These are phyloP conservation scores for Brachionus angularis DNA, from an alignment of 1,140 invertebrate genomes.

Conservation along the genomic window DNA sequence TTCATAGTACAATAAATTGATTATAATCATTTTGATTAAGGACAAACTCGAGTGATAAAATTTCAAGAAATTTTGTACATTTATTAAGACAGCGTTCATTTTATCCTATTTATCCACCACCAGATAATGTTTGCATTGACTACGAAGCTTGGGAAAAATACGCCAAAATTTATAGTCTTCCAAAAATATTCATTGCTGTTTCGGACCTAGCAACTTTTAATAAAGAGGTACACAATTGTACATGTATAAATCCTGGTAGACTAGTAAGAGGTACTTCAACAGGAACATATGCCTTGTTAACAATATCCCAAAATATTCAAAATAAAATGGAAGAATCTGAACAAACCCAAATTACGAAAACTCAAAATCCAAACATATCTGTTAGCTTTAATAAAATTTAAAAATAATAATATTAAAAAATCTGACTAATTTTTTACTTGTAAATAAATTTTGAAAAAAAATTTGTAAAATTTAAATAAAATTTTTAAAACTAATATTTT, in stretches of 20 bases:
- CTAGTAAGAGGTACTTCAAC: slow-evolving; percentile 33
- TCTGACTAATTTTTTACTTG: not conserved
- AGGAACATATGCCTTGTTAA: slow-evolving; percentile 29
- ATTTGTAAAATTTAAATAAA: not conserved
- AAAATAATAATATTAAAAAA: slow-evolving; percentile 9
- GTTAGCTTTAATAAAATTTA: slow-evolving; percentile 33
- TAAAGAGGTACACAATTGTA: slow-evolving; percentile 27
- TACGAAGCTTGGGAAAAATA: slow-evolving; percentile 38
- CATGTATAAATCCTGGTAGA: slow-evolving; percentile 36
- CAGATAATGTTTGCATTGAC: slow-evolving; percentile 26
- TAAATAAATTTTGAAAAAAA: not conserved
- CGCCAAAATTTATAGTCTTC: slow-evolving; percentile 21
- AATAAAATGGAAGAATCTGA: slow-evolving; percentile 21
- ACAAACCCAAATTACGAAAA: not conserved
- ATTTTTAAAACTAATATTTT: not conserved
- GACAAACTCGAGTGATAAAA: slow-evolving; percentile 16
- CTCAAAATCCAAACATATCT: not conserved
- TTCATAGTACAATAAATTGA: not conserved
- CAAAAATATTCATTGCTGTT: slow-evolving; percentile 37
- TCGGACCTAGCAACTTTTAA: slow-evolving; percentile 6
- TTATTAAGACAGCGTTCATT: slow-evolving; percentile 30
- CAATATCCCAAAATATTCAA: not conserved
- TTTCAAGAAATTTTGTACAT: slow-evolving; percentile 41
- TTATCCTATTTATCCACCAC: slow-evolving; percentile 42
- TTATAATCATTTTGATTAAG: not conserved